These are phyloP conservation scores for Corvus moneduloides DNA, from an alignment of 2,113 vertebrate genomes.

Conservation along the genomic window DNA sequence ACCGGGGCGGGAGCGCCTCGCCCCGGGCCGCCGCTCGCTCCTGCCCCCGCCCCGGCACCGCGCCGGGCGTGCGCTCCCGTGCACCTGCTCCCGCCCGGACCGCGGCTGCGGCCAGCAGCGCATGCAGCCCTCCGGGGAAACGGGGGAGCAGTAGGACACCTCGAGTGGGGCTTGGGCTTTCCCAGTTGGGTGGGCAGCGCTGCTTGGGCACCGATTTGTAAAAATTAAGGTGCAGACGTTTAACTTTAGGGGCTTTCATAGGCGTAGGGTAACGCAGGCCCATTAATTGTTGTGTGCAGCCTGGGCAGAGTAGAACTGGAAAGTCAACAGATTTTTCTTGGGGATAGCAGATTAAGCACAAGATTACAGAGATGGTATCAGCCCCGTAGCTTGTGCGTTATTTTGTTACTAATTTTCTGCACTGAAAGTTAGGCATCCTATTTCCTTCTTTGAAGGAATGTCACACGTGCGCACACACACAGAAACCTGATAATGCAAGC, in stretches of 20 bases:
- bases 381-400: not conserved
- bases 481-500: not conserved
- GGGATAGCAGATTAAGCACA: not conserved
- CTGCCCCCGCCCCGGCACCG: not conserved
- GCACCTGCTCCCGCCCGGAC: not conserved
- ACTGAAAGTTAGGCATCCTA: not conserved
- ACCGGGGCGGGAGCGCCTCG: constrained; percentile 25
- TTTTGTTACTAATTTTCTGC: constrained; percentile 23
- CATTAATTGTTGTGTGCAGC: not conserved
- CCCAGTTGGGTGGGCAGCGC: not conserved
- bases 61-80: not conserved
- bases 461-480: not conserved
- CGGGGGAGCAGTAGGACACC: fast-evolving
- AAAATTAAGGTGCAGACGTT: not conserved
- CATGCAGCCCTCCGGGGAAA: not conserved
- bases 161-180: not conserved
- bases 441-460: not conserved
- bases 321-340: not conserved
- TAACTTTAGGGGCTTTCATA: fast-evolving
- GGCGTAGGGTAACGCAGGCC: not conserved
- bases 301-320: not conserved
- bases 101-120: not conserved
- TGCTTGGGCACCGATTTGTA: not conserved
- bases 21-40: not conserved
- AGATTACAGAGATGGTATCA: constrained; percentile 20